Conservation (phyloP, 2,797 vertebrate genomes). For the Thripadectes ignobilis region DNA sequence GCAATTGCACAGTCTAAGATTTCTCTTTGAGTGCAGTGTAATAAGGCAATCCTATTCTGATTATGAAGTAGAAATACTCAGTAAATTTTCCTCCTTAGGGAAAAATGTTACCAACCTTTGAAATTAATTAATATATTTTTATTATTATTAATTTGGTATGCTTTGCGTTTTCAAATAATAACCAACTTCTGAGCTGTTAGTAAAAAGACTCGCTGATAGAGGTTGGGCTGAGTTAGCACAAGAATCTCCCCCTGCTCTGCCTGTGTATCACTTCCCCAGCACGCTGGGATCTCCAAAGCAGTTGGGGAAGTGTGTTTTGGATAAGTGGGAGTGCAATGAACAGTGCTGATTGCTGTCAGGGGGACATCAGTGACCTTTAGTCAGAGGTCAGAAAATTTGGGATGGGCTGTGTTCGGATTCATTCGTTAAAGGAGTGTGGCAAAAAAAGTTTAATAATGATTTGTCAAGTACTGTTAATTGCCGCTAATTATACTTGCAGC, state of each 20-base stretch:
- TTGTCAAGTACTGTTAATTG: constrained; percentile 66
- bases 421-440: constrained; percentile 36
- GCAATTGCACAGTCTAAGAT: background rate
- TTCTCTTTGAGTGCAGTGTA: accelerated
- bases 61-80: background rate
- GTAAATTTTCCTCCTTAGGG: background rate
- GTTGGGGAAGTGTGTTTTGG: constrained; percentile 34
- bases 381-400: constrained; percentile 54
- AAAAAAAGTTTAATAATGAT: constrained; percentile 60
- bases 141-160: background rate
- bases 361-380: constrained; percentile 58
- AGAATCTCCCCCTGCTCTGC: background rate
- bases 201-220: background rate
- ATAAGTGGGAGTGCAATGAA: constrained; percentile 68
- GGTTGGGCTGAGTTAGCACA: background rate
- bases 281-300: background rate
- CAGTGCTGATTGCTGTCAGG: constrained; percentile 55
- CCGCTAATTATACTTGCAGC: constrained; percentile 51
- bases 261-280: background rate
- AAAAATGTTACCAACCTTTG: background rate
- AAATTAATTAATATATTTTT: background rate
- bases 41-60: background rate
- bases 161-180: background rate
- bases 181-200: background rate
- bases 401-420: constrained; percentile 5